Percentiles rank a stretch among this genome's conserved stretches.
phyloP scores from a whole-genome alignment of 2,797 vertebrate species.

The Lacerta agilis region DNA sequence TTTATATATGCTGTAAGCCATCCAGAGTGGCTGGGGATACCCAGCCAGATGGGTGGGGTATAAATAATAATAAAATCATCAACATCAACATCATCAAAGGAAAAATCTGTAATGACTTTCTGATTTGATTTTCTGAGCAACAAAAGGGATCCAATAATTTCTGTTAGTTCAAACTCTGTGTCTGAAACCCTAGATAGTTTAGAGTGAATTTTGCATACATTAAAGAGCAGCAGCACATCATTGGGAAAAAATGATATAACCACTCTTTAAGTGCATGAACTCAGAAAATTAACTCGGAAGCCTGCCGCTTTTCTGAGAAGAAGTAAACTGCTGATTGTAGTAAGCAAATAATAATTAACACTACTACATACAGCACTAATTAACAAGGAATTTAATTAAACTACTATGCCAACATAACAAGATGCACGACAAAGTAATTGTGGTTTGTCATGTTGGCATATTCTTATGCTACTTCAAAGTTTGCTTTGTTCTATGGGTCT shows the following conservation, averaged over 20 bases:
- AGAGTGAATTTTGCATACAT: constrained; percentile 58
- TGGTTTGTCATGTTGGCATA: constrained; percentile 55
- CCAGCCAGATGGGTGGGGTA: no score
- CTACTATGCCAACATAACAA: constrained; percentile 75
- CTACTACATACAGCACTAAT: constrained; percentile 80
- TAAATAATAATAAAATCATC: no score
- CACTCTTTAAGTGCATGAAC: constrained; percentile 67
- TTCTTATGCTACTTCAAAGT: constrained; percentile 62
- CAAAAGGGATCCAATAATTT: not conserved
- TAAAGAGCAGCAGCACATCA: constrained; percentile 50
- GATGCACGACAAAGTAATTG: constrained; percentile 75
- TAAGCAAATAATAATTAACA: constrained; percentile 82
- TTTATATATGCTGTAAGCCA: no score
- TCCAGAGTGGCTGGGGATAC: no score
- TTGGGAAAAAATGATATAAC: constrained; percentile 62
- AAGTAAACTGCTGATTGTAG: constrained; percentile 78
- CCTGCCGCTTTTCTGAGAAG: constrained; percentile 67
- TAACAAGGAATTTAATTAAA: constrained; percentile 81
- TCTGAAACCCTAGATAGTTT: constrained; percentile 15
- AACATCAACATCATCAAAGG: constrained; percentile 20
- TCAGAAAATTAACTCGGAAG: constrained; percentile 67
- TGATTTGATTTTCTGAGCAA: constrained; percentile 23
- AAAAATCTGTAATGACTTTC: constrained; percentile 43
- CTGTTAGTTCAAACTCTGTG: not conserved
- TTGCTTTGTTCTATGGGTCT: constrained; percentile 60